Percentiles rank a stretch among this genome's conserved stretches.
These are phyloP conservation scores for Pomacea canaliculata DNA, from an alignment of 2,888 invertebrate genomes.

Conservation along the genomic window DNA sequence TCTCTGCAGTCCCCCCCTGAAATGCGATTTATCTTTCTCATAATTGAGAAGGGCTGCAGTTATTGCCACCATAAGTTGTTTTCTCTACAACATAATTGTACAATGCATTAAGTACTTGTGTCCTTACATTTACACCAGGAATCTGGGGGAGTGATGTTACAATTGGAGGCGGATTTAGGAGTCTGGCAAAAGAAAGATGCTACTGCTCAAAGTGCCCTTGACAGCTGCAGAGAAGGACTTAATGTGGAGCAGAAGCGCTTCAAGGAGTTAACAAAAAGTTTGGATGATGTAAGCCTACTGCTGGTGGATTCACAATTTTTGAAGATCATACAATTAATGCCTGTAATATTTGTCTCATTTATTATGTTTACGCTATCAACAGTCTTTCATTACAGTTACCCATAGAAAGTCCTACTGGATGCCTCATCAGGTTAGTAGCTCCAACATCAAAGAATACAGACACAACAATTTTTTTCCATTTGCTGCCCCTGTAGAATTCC, in stretches of 20 bases:
- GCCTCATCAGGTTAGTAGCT: too few species aligned
- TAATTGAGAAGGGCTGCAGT: too few species aligned
- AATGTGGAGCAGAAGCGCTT: slow-evolving; percentile 79
- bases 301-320: background rate
- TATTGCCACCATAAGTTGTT: too few species aligned
- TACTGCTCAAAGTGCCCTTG: slow-evolving; percentile 75
- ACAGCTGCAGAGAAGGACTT: slow-evolving; percentile 78
- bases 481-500: too few species aligned
- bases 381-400: too few species aligned
- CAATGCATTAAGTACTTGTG: too few species aligned
- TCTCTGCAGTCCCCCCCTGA: too few species aligned
- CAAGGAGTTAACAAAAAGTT: slow-evolving; percentile 78
- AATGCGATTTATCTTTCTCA: too few species aligned
- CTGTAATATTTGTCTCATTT: background rate
- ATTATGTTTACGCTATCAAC: background rate
- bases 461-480: too few species aligned
- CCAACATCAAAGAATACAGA: too few species aligned
- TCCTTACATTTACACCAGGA: slow-evolving; percentile 72
- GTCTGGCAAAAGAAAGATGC: slow-evolving; percentile 79
- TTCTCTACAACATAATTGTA: too few species aligned
- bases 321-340: background rate
- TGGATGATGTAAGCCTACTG: slow-evolving; percentile 74
- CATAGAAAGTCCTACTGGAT: too few species aligned
- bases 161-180: slow-evolving; percentile 77
- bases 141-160: slow-evolving; percentile 76